Evolutionary conservation across 2,113 vertebrate genomes (phyloP), one percentile per base, ranked within the genome.

Genomic region (Chelonoidis abingdonii): DNA sequence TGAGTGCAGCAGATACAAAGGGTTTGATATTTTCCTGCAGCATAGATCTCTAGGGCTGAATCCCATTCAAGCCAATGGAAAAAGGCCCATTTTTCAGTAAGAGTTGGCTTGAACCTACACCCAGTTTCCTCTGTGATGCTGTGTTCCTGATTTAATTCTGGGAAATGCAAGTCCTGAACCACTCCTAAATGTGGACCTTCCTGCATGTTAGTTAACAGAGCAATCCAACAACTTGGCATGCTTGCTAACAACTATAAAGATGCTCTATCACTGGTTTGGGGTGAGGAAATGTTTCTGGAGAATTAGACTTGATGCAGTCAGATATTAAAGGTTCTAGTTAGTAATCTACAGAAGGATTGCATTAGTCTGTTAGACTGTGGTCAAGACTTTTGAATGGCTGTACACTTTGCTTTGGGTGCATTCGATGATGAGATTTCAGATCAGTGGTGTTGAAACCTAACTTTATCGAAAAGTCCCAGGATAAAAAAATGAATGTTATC

Each of bases 391-490:
- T 83, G 81, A 84, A 75, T 57, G 9, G 9, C 54, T 75, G 22
- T 16, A 44, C 56, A 52, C 93, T 93, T 52, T 69, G 49, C 3
- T 91, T 83, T 80, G 72, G 31, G 8, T 9, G 10, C 52, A 29
- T 0, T 0, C 41, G 1, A 72, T 52, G 57, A 6, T 87, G 75
- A 85, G 78, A 84, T 87, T 84, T 72, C 11, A 11, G 11, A 47
- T 11, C 35, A 75, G 10, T 21, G 21, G 12, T 62, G 6, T 31
- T 93, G 62, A 83, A 93, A 53, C 27, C 17, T 14, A 38, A n/a
- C 65, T 72, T 72, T 72, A 35, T 80, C n/a, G 8, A 54, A 14
- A 44, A 92, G 11, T 31, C 3, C 76, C 81, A 50, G 38, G 35
- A 65, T 93, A 38, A 72, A 78, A 81, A 44, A 50, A 0, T 24